Base-by-base conservation (phyloP, 2,888 invertebrate genomes). In the Cryptus armator region DNA sequence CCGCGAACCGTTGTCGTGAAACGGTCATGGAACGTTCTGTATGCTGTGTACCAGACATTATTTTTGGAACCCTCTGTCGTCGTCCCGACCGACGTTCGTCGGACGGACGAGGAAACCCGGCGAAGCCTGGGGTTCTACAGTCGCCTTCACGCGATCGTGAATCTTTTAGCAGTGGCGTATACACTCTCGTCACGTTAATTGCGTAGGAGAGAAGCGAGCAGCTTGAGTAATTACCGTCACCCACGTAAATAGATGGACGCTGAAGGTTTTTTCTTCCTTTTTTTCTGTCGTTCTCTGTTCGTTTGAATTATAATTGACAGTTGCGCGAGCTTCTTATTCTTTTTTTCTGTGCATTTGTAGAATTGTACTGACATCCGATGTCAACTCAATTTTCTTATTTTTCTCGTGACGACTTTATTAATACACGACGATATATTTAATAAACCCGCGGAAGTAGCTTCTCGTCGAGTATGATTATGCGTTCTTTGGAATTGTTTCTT, bases 141-240 rank as follows among this genome's bases (percentile, higher is more conserved):
- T 70, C n/a, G 78, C 66, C 37, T 70, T 81, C 85, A 75, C 75
- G 85, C 76, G 84, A 86, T 87, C 89, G 88, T 91, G 91, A 91
- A 91, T 91, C 91, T 91, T 90, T 91, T 90, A 91, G 86, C 91
- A 80, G 53, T 84, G 87, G 86, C 74, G 78, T 86, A 86, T 85
- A 88, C 78, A 64, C 75, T 67, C 67, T 56, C 67, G 90, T 90
- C 90, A 90, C 86, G 86, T 91, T 91, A 91, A 91, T 91, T 91
- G 90, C 90, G 87, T 86, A 88, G 87, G 88, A 85, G 87, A 85
- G 88, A 86, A 86, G 88, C 87, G 88, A 88, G 90, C 67, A 67
- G 71, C 75, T 70, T 79, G 76, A 85, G 79, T 82, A 82, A 85
- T 85, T 85, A 82, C 85, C 70, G 79, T 82, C 75, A 82, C 66